Percentiles rank a stretch among this genome's conserved stretches.
phyloP scores from a whole-genome alignment of 2,888 invertebrate species.

The Lasiommata megera region DNA sequence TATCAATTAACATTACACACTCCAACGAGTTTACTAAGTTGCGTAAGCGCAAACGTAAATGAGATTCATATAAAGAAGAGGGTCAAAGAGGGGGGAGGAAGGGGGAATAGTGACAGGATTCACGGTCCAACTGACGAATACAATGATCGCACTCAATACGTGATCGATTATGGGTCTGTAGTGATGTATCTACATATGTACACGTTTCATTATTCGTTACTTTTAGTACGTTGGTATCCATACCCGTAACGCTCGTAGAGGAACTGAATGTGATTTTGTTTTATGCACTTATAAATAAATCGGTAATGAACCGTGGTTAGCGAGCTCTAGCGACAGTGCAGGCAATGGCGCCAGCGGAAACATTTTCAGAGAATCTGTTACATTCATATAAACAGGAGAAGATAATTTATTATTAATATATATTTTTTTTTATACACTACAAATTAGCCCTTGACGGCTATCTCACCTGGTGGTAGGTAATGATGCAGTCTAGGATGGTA shows the following conservation, averaged over 20 bases:
- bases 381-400: too few relatives aligned
- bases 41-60: conserved; percentile 75
- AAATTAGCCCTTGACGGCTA: too few relatives aligned
- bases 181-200: conserved; percentile 44
- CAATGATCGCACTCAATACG: conserved; percentile 77
- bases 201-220: conserved; percentile 28
- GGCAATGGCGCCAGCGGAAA: too few relatives aligned
- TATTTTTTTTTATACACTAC: too few relatives aligned
- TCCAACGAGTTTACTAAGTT: conserved; percentile 67
- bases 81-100: conserved; percentile 37
- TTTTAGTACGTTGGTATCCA: conserved; percentile 11
- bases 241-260: neutral
- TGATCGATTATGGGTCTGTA: conserved; percentile 77
- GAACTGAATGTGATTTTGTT: conserved; percentile 7
- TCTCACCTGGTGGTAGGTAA: too few relatives aligned
- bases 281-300: neutral
- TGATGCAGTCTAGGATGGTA: too few relatives aligned
- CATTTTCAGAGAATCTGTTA: too few relatives aligned
- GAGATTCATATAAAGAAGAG: conserved; percentile 67
- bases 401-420: too few relatives aligned
- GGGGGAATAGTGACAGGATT: conserved; percentile 73
- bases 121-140: conserved; percentile 75
- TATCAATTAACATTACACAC: conserved; percentile 66
- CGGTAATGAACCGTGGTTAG: neutral
- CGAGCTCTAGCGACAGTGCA: neutral